phyloP scores from a whole-genome alignment of 2,888 invertebrate species.

The Drosophila mayaguana region DNA sequence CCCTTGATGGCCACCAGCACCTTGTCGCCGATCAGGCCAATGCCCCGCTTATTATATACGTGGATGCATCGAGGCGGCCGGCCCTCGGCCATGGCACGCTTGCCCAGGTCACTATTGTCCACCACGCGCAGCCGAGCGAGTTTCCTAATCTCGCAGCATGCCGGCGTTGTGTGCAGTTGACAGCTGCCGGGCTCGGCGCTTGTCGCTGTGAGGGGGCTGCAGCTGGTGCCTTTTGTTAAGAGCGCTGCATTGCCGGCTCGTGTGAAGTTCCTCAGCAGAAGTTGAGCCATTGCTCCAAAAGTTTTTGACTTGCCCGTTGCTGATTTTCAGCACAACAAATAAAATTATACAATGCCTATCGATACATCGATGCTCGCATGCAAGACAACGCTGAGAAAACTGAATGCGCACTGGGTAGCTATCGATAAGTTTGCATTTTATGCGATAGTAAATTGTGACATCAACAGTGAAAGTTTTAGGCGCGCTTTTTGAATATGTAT shows the following conservation, averaged over 20 bases:
- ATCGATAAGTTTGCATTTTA: conserved; percentile 21
- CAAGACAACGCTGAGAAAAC: neutral
- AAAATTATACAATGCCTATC: conserved; percentile 58
- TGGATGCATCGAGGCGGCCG: conserved; percentile 97
- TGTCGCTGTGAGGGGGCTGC: conserved; percentile 5
- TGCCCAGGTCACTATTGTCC: conserved; percentile 98
- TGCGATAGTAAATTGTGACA: conserved; percentile 7
- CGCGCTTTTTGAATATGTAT: conserved; percentile 1
- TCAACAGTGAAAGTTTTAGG: neutral
- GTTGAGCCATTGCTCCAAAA: conserved; percentile 39
- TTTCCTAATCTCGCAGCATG: conserved; percentile 89
- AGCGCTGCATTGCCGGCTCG: conserved; percentile 17
- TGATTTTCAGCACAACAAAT: conserved; percentile 43
- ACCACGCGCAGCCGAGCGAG: conserved; percentile 94
- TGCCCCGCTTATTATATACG: conserved; percentile 93
- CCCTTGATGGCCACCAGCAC: conserved; percentile 97
- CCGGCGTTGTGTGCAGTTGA: conserved; percentile 87
- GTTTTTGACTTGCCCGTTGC: conserved; percentile 1
- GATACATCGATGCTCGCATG: conserved; percentile 26
- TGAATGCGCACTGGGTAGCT: neutral
- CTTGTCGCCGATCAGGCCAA: conserved; percentile 91
- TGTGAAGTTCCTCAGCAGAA: conserved; percentile 34
- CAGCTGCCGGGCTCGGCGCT: conserved; percentile 82
- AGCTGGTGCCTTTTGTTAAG: conserved; percentile 4
- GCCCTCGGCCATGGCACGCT: conserved; percentile 96